Base-by-base conservation (phyloP, 2,888 invertebrate species). In the Arenicola marina region DNA sequence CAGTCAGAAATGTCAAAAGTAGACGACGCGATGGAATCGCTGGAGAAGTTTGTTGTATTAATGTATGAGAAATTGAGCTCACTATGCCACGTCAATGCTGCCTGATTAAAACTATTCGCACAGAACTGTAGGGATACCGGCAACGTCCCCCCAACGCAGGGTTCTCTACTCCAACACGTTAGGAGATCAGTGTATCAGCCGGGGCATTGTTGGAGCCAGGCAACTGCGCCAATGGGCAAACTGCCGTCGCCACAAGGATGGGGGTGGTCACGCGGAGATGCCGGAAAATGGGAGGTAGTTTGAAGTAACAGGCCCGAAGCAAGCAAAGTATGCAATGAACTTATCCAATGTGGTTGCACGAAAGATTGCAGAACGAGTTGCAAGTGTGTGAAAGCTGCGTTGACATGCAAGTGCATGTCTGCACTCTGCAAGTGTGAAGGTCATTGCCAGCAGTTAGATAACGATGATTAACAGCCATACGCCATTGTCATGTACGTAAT, bases 301-400 rank as follows among this genome's bases (percentile, higher is more conserved):
- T 65, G 63, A 63, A 65, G 44, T 32, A 48, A 43, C n/a, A 34
- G 59, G 15, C 59, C 65, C 28, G 63, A 65, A 44, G 65, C 65
- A 24, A 65, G 29, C 18, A 2, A 65, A 45, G 63, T 46, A n/a
- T 65, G 65, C 51, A 57, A 32, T 21, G 53, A 64, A 59, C 63
- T 65, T 4, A 51, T 65, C 3, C n/a, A 32, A 18, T 63, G 61
- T 65, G 32, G 59, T 28, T 65, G 65, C 54, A 59, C 32, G n/a
- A 65, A 59, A 45, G 56, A 44, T 2, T 65, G 65, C 34, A 29
- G 28, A 34, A 28, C 24, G 43, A 26, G 32, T 15, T 65, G 63
- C 63, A 65, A 59, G 32, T 63, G 63, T 62, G 54, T 28, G 18
- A 63, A 53, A 31, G 63, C 55, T 32, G 63, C 3, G 34, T 54